Evolutionary conservation across 2,113 vertebrate genomes (phyloP).

Genomic region (Macquaria australasica): DNA sequence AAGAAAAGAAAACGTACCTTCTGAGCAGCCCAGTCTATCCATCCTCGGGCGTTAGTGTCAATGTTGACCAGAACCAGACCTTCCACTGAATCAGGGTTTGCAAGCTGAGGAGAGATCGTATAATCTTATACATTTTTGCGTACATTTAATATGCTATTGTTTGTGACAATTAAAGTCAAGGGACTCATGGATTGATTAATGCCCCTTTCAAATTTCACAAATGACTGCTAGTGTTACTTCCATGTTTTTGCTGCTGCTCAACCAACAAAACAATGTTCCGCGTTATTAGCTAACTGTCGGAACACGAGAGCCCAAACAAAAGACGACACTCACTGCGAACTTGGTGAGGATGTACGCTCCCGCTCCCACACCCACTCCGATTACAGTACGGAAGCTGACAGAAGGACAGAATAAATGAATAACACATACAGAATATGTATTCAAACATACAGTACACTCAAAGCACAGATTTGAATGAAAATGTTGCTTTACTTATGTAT

Average conservation of each 20-base stretch:
- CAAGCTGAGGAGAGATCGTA: conserved; percentile 77
- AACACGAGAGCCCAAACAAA: background rate
- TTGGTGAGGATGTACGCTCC: conserved; percentile 90
- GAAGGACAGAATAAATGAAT: background rate
- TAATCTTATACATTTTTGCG: no score
- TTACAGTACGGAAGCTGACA: conserved; percentile 90
- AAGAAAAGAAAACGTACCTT: conserved; percentile 81
- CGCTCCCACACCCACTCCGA: conserved; percentile 93
- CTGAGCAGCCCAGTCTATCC: conserved; percentile 96
- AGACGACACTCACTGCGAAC: conserved; percentile 86
- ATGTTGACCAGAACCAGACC: conserved; percentile 94
- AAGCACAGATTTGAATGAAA: background rate
- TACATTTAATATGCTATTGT: no score
- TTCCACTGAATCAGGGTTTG: conserved; percentile 89
- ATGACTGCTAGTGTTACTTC: background rate
- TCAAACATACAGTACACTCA: background rate
- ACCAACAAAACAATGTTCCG: background rate
- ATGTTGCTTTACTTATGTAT: background rate
- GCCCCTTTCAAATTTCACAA: background rate
- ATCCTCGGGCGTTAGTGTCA: conserved; percentile 90
- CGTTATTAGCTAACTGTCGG: background rate
- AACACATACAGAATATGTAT: background rate
- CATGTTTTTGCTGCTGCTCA: background rate
- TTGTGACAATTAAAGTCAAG: no score
- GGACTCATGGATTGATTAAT: no score